Conservation (phyloP, 2,113 vertebrate genomes). For the Megaceryle torquata region DNA sequence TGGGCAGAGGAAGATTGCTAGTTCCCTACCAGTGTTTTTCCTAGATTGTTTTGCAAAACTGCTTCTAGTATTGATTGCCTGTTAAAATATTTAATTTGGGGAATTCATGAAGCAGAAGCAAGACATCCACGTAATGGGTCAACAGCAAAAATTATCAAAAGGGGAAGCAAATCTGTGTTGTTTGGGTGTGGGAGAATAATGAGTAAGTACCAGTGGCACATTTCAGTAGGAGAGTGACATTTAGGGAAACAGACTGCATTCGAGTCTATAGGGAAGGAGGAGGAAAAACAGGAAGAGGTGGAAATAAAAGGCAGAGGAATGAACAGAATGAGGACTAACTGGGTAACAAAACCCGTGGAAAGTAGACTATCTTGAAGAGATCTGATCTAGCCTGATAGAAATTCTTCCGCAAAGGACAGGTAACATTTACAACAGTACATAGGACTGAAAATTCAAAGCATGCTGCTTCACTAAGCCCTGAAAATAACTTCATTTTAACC, state of each 20-base stretch:
- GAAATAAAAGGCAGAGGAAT: neutral
- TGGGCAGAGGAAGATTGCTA: neutral
- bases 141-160: neutral
- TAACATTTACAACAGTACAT: neutral
- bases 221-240: neutral
- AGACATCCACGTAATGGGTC: neutral
- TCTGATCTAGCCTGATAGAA: neutral
- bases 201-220: neutral
- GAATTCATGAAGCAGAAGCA: neutral
- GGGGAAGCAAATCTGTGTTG: neutral
- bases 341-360: neutral
- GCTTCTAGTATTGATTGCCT: neutral
- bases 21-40: neutral
- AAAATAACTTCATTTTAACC: neutral
- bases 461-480: neutral
- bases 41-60: neutral
- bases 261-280: neutral
- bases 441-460: neutral
- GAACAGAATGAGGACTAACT: neutral
- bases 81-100: neutral
- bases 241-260: neutral
- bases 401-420: neutral
- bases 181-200: neutral
- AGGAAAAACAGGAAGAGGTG: neutral
- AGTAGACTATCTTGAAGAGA: neutral